Conservation (phyloP, 2,113 vertebrate species). For the Grammomys dolichurus region DNA sequence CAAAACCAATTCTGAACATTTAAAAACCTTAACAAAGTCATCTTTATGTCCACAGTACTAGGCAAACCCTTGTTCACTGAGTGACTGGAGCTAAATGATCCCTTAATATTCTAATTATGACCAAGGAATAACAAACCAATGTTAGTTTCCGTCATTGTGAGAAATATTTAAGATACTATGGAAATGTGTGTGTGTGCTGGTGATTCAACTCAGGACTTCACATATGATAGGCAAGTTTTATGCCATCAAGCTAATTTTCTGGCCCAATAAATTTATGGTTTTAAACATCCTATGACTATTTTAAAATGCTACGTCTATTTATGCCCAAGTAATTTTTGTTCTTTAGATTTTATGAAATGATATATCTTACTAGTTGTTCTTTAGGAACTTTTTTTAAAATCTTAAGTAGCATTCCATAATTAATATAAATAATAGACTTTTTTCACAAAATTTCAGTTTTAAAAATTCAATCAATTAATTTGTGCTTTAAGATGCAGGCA, state of each 20-base stretch:
- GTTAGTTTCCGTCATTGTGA: not conserved
- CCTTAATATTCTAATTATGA: not conserved
- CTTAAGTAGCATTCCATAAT: slow-evolving; percentile 16
- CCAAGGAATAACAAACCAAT: not conserved
- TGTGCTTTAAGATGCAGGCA: not conserved
- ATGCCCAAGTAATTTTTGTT: not conserved
- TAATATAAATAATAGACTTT: slow-evolving; percentile 14
- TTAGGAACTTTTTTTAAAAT: slow-evolving; percentile 16
- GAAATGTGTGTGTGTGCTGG: not conserved
- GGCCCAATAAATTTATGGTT: not conserved
- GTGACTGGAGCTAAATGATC: not conserved
- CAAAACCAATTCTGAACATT: slow-evolving; percentile 38
- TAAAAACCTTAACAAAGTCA: not conserved
- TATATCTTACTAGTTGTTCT: not conserved
- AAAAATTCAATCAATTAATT: not conserved
- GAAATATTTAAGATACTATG: not conserved
- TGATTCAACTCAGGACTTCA: not conserved
- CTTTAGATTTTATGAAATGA: slow-evolving; percentile 47
- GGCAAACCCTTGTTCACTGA: not conserved
- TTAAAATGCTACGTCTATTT: not conserved
- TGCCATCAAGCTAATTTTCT: not conserved
- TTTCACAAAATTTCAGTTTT: slow-evolving; percentile 46
- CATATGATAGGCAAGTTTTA: not conserved
- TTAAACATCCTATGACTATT: slow-evolving; percentile 17
- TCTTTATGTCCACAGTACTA: not conserved